phyloP scores from a whole-genome alignment of 2,888 invertebrate species.

The Notodonta ziczac region DNA sequence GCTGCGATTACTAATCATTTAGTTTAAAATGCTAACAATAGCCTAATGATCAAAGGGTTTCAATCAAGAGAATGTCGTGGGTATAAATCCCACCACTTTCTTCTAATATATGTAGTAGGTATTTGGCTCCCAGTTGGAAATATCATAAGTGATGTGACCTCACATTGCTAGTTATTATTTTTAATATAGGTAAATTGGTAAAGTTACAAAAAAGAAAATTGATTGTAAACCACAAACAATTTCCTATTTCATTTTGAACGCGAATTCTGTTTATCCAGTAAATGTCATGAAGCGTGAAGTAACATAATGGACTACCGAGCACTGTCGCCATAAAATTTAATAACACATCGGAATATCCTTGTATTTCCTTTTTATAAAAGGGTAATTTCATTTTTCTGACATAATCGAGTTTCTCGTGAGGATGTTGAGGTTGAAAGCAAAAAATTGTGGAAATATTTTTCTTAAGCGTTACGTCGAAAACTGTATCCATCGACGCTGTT shows the following conservation, averaged over 20 bases:
- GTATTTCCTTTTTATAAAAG: conserved; percentile 31
- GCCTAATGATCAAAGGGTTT: no score
- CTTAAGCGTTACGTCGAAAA: background rate
- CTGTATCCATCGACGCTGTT: no score
- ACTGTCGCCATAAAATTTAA: conserved; percentile 27
- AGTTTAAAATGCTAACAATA: no score
- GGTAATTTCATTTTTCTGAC: conserved; percentile 35
- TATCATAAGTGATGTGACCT: no score
- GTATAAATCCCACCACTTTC: no score
- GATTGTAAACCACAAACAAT: conserved; percentile 23
- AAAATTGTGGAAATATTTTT: conserved; percentile 23
- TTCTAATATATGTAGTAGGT: no score
- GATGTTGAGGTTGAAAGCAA: conserved; percentile 25
- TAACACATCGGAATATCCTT: conserved; percentile 20
- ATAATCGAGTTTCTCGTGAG: conserved; percentile 30
- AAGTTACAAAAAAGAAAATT: background rate
- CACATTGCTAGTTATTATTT: no score
- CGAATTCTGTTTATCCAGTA: background rate
- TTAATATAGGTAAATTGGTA: no score
- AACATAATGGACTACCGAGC: conserved; percentile 12
- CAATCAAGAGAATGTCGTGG: no score
- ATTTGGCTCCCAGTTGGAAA: no score
- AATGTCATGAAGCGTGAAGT: background rate
- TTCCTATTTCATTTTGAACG: conserved; percentile 1
- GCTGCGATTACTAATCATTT: no score